phyloP scores from a whole-genome alignment of 2,113 vertebrate species.

The Apus apus region DNA sequence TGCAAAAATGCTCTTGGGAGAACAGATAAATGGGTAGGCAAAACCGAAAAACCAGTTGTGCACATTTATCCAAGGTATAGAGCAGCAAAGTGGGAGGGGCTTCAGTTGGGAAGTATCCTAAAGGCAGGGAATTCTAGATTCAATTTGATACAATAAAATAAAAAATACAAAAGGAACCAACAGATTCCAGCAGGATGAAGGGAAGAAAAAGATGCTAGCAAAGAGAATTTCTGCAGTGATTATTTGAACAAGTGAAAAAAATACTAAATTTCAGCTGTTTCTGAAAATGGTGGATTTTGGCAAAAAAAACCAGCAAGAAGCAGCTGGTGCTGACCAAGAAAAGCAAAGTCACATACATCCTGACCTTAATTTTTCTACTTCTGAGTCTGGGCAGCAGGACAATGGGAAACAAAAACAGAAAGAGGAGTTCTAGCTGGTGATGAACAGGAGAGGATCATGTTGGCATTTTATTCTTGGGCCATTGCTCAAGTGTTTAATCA shows the following conservation, averaged over 20 bases:
- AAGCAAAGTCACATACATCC: neutral
- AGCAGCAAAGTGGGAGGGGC: neutral
- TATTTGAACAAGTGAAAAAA: neutral
- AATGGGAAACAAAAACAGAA: neutral
- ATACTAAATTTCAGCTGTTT: neutral
- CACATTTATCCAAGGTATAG: neutral
- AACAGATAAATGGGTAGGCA: neutral
- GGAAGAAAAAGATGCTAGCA: neutral
- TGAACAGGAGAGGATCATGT: neutral
- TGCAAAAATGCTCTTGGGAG: neutral
- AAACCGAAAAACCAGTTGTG: neutral
- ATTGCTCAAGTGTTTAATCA: neutral
- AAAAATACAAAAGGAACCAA: neutral
- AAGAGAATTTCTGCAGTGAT: neutral
- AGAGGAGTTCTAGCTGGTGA: neutral
- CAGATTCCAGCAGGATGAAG: neutral
- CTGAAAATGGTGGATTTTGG: neutral
- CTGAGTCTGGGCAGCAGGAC: neutral
- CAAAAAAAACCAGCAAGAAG: neutral
- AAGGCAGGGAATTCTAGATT: neutral
- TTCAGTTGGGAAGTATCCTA: neutral
- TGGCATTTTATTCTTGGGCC: neutral
- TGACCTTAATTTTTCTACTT: neutral
- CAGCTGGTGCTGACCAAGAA: neutral
- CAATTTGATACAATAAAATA: neutral